Evolutionary conservation across 2,797 vertebrate species (phyloP).

Genomic region (Oryzias dopingdopingensis): DNA sequence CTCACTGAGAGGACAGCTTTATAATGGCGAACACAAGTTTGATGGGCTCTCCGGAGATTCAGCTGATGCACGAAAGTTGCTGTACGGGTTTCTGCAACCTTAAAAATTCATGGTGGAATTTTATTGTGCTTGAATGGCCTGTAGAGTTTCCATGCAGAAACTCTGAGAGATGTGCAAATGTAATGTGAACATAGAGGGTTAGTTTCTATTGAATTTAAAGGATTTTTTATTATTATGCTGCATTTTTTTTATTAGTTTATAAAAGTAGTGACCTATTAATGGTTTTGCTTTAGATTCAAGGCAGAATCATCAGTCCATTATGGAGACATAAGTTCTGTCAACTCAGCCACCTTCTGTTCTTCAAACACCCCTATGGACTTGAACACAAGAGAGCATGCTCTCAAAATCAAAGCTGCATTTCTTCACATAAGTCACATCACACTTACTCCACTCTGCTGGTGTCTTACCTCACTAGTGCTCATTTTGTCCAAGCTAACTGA

Average conservation of each 20-base stretch:
- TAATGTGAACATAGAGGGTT: constrained; percentile 26
- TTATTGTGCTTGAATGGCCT: constrained; percentile 51
- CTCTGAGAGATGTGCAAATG: constrained; percentile 22
- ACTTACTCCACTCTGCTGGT: constrained; percentile 35
- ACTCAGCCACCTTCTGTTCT: constrained; percentile 48
- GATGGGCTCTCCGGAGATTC: constrained; percentile 60
- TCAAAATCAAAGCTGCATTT: constrained; percentile 29
- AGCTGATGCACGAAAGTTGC: constrained; percentile 62
- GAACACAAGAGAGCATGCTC: neutral
- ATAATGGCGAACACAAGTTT: constrained; percentile 59
- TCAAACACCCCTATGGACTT: constrained; percentile 29
- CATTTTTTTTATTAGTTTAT: constrained; percentile 31
- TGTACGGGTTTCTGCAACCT: constrained; percentile 56
- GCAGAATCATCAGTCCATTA: constrained; percentile 57
- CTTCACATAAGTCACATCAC: constrained; percentile 44
- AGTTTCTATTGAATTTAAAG: too few relatives aligned
- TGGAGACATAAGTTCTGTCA: constrained; percentile 56
- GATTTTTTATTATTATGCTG: constrained; percentile 16
- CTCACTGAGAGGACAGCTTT: constrained; percentile 50
- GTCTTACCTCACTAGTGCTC: constrained; percentile 58
- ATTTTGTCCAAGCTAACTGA: constrained; percentile 55
- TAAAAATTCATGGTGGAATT: constrained; percentile 67
- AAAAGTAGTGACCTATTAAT: constrained; percentile 45
- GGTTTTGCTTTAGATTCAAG: constrained; percentile 42
- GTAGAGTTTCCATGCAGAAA: constrained; percentile 45